Base-by-base conservation (phyloP, 2,888 invertebrate species). In the Plagiodera versicolora region DNA sequence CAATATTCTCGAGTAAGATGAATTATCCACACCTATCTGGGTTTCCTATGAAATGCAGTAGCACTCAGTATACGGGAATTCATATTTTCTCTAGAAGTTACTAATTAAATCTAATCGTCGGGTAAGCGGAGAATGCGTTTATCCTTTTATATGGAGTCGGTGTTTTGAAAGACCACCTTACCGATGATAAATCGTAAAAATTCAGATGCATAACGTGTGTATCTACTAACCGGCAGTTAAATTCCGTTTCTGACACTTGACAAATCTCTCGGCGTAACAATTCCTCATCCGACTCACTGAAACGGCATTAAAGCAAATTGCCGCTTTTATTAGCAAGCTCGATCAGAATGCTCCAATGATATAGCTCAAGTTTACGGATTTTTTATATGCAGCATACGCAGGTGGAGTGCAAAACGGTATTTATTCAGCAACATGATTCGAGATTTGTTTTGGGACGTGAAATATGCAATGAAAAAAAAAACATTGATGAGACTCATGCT, bases 171-270 rank as follows among this genome's bases (percentile, higher is more conserved):
- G 76, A 78, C 79, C 79, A 78, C 79, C 79, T 72, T 74, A 72
- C 72, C 70, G 77, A 76, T 76, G 77, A 79, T 74, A 74, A 75
- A 79, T 78, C 72, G 69, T 70, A 77, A 77, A 77, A 77, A 77
- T 78, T 77, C 77, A 74, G 69, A 71, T 75, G 73, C 70, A 74
- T 72, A 76, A 74, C 77, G 73, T 76, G 74, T 74, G 76, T 74
- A 77, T 77, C 73, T 75, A 72, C 75, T 75, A 74, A 74, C 73
- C 73, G 75, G 74, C 73, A 72, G 71, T 75, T 69, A 70, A 72
- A 77, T 76, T 76, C 76, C 76, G 63, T 16, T 66, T 68, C 70
- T 70, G 71, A 71, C 70, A 72, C 70, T 73, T 76, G 76, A 78
- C 70, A 72, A 76, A 78, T 77, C 69, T 72, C 69, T 69, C 70